Evolutionary conservation across 2,113 vertebrate genomes (phyloP).

Genomic region (Charadrius vociferus): DNA sequence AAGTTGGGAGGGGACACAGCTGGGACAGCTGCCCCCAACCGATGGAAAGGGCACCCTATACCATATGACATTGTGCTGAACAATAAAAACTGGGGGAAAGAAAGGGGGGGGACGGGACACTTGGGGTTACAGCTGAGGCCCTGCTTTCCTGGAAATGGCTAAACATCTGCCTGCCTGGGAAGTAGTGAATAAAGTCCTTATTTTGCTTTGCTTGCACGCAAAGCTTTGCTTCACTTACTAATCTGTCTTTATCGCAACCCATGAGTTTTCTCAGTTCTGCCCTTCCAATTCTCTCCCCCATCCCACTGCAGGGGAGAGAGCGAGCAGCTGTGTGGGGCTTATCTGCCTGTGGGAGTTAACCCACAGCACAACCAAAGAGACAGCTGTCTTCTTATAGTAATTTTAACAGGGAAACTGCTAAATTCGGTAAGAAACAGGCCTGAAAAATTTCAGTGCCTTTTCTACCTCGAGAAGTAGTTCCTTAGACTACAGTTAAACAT

Average conservation of each 20-base stretch:
- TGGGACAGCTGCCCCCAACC: background rate
- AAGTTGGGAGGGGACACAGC: background rate
- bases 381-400: background rate
- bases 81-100: background rate
- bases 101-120: background rate
- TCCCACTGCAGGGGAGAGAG: background rate
- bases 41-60: background rate
- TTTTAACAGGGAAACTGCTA: background rate
- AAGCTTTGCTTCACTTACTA: background rate
- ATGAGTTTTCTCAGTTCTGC: background rate
- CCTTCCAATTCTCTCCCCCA: background rate
- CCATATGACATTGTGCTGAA: background rate
- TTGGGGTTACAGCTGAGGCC: background rate
- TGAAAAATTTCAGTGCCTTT: background rate
- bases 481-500: background rate
- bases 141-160: background rate
- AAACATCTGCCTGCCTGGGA: background rate
- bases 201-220: background rate
- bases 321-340: background rate
- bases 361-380: background rate
- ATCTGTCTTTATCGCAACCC: background rate
- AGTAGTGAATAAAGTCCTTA: background rate
- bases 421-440: background rate
- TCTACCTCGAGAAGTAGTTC: background rate
- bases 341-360: background rate